These are phyloP conservation scores for Agrotis exclamationis DNA, from an alignment of 2,888 invertebrate species.

Conservation along the genomic window DNA sequence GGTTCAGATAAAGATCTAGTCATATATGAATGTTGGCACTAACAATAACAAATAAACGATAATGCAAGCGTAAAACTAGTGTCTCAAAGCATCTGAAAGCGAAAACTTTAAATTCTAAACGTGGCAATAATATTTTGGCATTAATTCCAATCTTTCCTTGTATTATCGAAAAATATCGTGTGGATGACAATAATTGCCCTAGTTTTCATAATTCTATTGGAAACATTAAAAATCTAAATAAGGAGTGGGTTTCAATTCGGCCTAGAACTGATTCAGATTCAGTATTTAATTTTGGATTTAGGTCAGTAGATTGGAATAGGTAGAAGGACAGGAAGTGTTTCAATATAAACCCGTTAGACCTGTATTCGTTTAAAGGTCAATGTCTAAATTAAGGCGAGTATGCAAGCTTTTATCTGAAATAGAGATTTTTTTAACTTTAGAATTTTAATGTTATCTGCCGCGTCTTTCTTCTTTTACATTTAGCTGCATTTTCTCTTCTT, in stretches of 20 bases:
- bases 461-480: neutral
- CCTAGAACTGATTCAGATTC: neutral
- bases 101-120: neutral
- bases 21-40: no score
- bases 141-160: neutral
- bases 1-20: neutral
- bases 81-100: no score
- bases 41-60: no score
- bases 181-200: neutral
- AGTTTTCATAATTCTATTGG: neutral
- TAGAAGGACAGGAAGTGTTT: slow-evolving; percentile 21
- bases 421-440: neutral
- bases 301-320: slow-evolving; percentile 29
- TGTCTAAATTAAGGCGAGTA: slow-evolving; percentile 13
- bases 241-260: neutral
- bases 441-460: neutral
- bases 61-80: no score
- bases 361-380: slow-evolving; percentile 30
- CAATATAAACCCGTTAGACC: slow-evolving; percentile 24
- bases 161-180: neutral
- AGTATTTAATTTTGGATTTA: slow-evolving; percentile 16
- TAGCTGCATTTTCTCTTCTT: neutral
- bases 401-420: neutral
- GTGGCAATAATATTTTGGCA: neutral
- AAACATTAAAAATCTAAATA: slow-evolving; percentile 27